A percentile compares a stretch with the other conserved stretches of the same genome.
Conservation (phyloP, 2,113 vertebrate species). For the Atherinomorus stipes region DNA sequence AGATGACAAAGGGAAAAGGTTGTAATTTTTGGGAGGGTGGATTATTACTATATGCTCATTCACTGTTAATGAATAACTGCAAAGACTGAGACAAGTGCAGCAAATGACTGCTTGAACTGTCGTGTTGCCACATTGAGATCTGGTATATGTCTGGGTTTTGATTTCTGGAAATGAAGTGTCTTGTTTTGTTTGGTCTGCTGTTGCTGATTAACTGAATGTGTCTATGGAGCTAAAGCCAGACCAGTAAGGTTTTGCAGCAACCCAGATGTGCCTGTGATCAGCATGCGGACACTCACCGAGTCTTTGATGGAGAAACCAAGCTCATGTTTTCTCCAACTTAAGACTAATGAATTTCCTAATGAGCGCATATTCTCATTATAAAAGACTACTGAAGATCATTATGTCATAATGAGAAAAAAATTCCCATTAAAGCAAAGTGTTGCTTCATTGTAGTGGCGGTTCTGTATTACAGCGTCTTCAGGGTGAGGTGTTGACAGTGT, state of each 20-base stretch:
- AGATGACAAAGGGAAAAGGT: not conserved
- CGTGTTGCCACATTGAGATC: not conserved
- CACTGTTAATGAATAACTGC: not conserved
- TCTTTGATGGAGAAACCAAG: not conserved
- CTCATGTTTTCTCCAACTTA: no score
- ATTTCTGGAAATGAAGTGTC: no score
- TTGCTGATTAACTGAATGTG: not conserved
- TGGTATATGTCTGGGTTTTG: no score
- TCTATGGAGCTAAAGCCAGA: not conserved
- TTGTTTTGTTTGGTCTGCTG: no score
- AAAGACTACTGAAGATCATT: not conserved
- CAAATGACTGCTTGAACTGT: not conserved
- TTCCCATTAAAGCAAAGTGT: not conserved
- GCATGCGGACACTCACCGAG: no score
- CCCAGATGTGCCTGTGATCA: not conserved
- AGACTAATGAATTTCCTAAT: not conserved
- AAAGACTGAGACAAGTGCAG: not conserved
- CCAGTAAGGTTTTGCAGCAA: not conserved
- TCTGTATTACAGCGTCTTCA: no score
- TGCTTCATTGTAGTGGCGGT: not conserved
- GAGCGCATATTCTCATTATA: not conserved
- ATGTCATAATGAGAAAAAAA: not conserved
- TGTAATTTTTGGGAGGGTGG: not conserved
- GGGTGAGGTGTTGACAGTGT: no score
- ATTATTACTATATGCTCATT: not conserved